Evolutionary conservation across 2,888 invertebrate genomes (phyloP).

Genomic region (Microchrysa polita): DNA sequence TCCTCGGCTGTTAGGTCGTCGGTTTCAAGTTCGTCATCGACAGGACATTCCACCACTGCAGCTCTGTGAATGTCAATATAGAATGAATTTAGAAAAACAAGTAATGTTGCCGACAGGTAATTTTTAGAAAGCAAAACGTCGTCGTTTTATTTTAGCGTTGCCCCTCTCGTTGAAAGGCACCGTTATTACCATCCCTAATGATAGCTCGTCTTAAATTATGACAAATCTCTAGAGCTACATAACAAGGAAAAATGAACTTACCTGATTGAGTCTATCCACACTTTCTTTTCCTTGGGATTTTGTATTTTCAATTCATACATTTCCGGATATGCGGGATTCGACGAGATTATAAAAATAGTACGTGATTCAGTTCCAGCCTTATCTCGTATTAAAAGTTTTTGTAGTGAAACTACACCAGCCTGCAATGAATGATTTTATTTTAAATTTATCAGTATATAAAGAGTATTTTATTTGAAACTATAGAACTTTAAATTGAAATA

Average conservation of each 20-base stretch:
- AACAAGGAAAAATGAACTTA: slow-evolving; percentile 56
- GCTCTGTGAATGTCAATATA: slow-evolving; percentile 64
- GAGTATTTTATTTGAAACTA: too few species aligned
- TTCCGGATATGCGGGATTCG: slow-evolving; percentile 90
- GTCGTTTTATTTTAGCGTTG: too few species aligned
- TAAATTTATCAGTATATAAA: neutral
- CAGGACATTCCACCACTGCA: slow-evolving; percentile 85
- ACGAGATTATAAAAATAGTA: slow-evolving; percentile 92
- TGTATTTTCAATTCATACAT: slow-evolving; percentile 95
- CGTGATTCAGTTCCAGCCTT: slow-evolving; percentile 91
- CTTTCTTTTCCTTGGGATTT: slow-evolving; percentile 87
- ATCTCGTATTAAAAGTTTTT: slow-evolving; percentile 90
- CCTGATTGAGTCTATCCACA: slow-evolving; percentile 90
- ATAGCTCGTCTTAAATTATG: too few species aligned
- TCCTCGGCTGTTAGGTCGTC: slow-evolving; percentile 81
- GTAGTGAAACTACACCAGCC: slow-evolving; percentile 92
- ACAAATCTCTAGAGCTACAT: too few species aligned
- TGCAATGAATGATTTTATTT: slow-evolving; percentile 59
- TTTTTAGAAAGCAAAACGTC: too few species aligned
- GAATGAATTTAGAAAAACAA: too few species aligned
- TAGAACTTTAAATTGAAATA: too few species aligned
- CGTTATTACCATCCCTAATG: too few species aligned
- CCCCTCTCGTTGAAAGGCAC: too few species aligned
- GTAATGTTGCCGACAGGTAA: too few species aligned
- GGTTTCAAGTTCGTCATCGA: slow-evolving; percentile 76